Percentiles rank a stretch among this genome's conserved stretches.
Conservation (phyloP, 2,888 invertebrate genomes). For the Glaucopsyche alexis region DNA sequence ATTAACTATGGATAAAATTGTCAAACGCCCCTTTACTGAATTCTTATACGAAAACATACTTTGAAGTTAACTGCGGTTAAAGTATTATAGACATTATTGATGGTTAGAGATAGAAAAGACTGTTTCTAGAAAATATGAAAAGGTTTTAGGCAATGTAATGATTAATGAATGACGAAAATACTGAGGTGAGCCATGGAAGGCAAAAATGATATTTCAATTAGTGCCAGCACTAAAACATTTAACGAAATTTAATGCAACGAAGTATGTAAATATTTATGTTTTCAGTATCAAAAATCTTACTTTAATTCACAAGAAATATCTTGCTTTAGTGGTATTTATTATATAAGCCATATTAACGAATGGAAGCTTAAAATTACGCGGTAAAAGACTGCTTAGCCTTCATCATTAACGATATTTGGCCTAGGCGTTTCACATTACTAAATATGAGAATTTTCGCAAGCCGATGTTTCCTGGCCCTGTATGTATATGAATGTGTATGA, state of each 20-base stretch:
- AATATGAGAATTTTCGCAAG: not conserved
- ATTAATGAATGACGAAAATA: not conserved
- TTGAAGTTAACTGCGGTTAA: not conserved
- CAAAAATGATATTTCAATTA: not conserved
- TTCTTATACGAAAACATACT: not conserved
- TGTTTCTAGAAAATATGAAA: not conserved
- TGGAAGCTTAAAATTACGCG: constrained; percentile 7
- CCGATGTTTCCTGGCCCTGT: not conserved
- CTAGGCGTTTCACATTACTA: not conserved
- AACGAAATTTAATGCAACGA: not conserved
- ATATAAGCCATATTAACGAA: not conserved
- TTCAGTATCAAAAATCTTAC: constrained; percentile 3
- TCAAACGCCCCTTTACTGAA: not conserved
- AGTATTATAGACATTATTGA: not conserved
- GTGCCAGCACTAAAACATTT: not conserved
- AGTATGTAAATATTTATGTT: not conserved
- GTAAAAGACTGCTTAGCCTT: too few species aligned
- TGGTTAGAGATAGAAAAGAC: not conserved
- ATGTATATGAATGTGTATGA: not conserved
- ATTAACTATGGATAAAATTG: not conserved
- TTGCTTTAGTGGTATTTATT: not conserved
- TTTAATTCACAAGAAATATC: constrained; percentile 8
- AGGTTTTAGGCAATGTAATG: not conserved
- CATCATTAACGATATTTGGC: not conserved
- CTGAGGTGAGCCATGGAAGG: not conserved